phyloP scores from a whole-genome alignment of 1,140 invertebrate genomes.

The Pissodes strobi region DNA sequence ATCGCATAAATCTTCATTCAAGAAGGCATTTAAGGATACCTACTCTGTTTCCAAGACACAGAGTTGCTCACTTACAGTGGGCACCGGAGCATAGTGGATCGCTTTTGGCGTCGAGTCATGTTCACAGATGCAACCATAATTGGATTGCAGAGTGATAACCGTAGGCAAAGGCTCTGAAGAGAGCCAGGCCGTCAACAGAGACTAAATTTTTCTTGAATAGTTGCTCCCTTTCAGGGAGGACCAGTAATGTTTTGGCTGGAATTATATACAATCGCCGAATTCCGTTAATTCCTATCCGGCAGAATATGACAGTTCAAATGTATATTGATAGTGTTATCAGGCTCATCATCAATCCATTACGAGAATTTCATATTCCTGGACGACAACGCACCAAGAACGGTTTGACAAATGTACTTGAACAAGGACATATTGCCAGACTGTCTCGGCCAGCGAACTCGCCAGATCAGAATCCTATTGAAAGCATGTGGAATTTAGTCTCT shows the following conservation, averaged over 20 bases:
- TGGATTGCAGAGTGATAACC: constrained; percentile 8
- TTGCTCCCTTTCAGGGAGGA: constrained; percentile 57
- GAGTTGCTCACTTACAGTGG: not conserved
- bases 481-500: constrained; percentile 10
- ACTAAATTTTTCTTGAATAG: constrained; percentile 17
- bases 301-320: constrained; percentile 21
- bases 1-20: constrained; percentile 1
- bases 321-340: constrained; percentile 18
- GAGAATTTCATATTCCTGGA: constrained; percentile 12
- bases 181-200: constrained; percentile 8
- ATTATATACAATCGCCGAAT: constrained; percentile 12
- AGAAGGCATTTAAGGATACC: constrained; percentile 12
- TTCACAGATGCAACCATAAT: constrained; percentile 23
- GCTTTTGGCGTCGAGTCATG: constrained; percentile 7
- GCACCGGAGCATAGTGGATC: not conserved
- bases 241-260: constrained; percentile 6
- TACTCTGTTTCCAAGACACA: constrained; percentile 10
- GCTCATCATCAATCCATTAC: constrained; percentile 16
- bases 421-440: constrained; percentile 8
- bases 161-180: constrained; percentile 6
- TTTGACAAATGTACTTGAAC: constrained; percentile 8
- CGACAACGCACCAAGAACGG: constrained; percentile 13
- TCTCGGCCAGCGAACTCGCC: not conserved
- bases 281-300: constrained; percentile 9
- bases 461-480: constrained; percentile 25